A percentile compares a stretch with the other conserved stretches of the same genome.
phyloP scores from a whole-genome alignment of 1,140 invertebrate genomes.

The Drosophila kurseongensis region DNA sequence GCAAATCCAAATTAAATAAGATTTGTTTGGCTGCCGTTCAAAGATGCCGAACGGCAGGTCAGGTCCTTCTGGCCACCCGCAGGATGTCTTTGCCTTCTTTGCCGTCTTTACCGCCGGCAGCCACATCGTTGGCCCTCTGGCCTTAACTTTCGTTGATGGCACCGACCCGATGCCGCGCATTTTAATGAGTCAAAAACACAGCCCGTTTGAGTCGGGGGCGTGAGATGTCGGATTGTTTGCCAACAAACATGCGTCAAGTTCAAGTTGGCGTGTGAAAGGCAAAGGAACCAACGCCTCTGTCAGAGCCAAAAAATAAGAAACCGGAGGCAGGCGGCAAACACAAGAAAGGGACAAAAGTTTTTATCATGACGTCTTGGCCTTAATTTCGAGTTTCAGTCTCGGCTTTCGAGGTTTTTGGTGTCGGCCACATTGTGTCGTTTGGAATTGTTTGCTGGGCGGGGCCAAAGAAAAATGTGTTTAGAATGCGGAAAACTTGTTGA shows the following conservation, averaged over 20 bases:
- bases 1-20: slow-evolving; percentile 82
- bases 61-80: slow-evolving; percentile 39
- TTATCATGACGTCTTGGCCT: slow-evolving; percentile 78
- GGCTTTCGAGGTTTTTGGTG: slow-evolving; percentile 41
- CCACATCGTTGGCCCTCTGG: slow-evolving; percentile 7
- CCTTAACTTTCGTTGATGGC: slow-evolving; percentile 72
- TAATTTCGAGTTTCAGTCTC: slow-evolving; percentile 53
- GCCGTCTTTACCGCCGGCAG: slow-evolving; percentile 1
- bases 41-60: slow-evolving; percentile 56
- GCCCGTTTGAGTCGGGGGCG: slow-evolving; percentile 24
- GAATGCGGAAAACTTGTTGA: slow-evolving; percentile 78
- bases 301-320: slow-evolving; percentile 20
- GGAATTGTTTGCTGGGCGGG: slow-evolving; percentile 25
- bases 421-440: slow-evolving; percentile 53
- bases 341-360: slow-evolving; percentile 54
- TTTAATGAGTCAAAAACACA: slow-evolving; percentile 68
- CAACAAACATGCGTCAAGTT: slow-evolving; percentile 82
- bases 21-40: slow-evolving; percentile 80
- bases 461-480: slow-evolving; percentile 65
- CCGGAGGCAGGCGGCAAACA: slow-evolving; percentile 22
- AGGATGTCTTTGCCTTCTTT: slow-evolving; percentile 9
- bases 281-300: slow-evolving; percentile 34
- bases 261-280: slow-evolving; percentile 57
- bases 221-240: slow-evolving; percentile 67
- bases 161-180: slow-evolving; percentile 73